Conservation (phyloP, 2,888 invertebrate genomes). For the Germaria angustata region DNA sequence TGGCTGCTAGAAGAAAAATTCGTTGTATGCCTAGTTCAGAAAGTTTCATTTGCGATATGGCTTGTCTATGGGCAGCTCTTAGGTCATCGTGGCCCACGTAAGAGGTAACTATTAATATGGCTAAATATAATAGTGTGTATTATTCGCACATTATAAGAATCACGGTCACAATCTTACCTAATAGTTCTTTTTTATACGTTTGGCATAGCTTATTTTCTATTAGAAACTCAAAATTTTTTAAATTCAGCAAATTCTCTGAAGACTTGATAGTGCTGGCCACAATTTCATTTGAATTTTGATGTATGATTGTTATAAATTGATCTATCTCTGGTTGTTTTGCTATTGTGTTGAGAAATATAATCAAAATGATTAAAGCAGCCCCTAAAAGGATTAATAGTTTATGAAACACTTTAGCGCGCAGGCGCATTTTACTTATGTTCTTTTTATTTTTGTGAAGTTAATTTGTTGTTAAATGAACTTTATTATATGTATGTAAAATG, state of each 20-base stretch:
- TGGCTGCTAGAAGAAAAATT: constrained; percentile 85
- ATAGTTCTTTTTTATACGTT: constrained; percentile 73
- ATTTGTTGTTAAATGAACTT: constrained; percentile 29
- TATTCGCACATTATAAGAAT: not conserved
- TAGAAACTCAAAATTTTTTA: constrained; percentile 74
- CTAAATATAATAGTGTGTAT: constrained; percentile 65
- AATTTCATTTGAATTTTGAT: constrained; percentile 42
- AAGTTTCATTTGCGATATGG: constrained; percentile 83
- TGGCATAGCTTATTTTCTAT: constrained; percentile 74
- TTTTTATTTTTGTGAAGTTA: not conserved
- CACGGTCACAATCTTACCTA: constrained; percentile 71
- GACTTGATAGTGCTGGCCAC: not conserved
- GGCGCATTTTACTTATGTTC: constrained; percentile 73
- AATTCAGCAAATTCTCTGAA: constrained; percentile 71
- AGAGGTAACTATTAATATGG: constrained; percentile 85
- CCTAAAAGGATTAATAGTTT: constrained; percentile 73
- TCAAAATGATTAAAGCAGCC: constrained; percentile 71
- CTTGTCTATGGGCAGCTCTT: constrained; percentile 85
- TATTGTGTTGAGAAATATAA: constrained; percentile 73
- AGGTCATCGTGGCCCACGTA: constrained; percentile 87
- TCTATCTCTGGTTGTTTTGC: constrained; percentile 70
- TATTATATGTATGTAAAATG: constrained; percentile 12
- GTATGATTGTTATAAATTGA: constrained; percentile 72
- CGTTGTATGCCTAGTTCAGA: constrained; percentile 83
- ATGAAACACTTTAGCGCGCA: constrained; percentile 72